Evolutionary conservation across 2,888 invertebrate genomes (phyloP).

Genomic region (Phragmatobia fuliginosa): DNA sequence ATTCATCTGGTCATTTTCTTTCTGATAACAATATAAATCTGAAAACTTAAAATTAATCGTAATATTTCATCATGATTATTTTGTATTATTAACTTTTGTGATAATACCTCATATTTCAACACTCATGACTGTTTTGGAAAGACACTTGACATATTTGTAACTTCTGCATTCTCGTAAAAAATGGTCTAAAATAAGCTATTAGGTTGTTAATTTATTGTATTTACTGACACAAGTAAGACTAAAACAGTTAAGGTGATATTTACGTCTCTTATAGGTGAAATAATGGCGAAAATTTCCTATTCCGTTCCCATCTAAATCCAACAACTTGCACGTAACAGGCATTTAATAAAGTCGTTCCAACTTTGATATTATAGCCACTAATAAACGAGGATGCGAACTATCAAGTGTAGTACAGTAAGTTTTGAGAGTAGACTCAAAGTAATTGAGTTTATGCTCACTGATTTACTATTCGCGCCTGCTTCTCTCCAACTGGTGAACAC

Average conservation of each 20-base stretch:
- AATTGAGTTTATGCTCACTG: slow-evolving; percentile 35
- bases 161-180: too few species aligned
- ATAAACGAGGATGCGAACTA: slow-evolving; percentile 30
- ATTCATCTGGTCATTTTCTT: not conserved
- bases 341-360: slow-evolving; percentile 29
- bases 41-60: not conserved
- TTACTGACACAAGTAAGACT: not conserved
- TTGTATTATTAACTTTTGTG: too few species aligned
- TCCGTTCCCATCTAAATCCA: slow-evolving; percentile 7
- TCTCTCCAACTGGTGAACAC: not conserved
- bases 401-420: slow-evolving; percentile 27
- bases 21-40: not conserved
- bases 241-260: not conserved
- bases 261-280: not conserved
- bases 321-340: slow-evolving; percentile 12
- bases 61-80: too few species aligned
- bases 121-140: too few species aligned
- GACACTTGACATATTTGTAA: too few species aligned
- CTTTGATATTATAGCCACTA: slow-evolving; percentile 31
- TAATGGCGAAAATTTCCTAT: not conserved
- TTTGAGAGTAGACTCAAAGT: slow-evolving; percentile 29
- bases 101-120: too few species aligned
- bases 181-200: not conserved
- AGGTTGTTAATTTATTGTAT: not conserved
- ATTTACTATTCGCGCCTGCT: slow-evolving; percentile 11